phyloP scores from a whole-genome alignment of 2,888 invertebrate species.

The Eupelmus urozonus region DNA sequence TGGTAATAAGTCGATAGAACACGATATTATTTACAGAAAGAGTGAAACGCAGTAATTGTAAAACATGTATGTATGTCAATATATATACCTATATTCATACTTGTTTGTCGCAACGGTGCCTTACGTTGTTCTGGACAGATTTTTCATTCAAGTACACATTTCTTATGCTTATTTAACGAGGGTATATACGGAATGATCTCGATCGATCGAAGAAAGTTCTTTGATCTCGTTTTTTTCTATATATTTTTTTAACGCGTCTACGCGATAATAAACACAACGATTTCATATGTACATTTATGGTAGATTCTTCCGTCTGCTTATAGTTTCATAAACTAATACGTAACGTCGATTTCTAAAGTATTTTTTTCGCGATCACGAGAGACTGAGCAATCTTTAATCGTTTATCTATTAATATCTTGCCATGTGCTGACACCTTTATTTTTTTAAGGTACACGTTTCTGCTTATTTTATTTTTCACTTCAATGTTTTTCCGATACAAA shows the following conservation, averaged over 20 bases:
- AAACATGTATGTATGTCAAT: slow-evolving; percentile 13
- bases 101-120: background rate
- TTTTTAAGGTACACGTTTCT: slow-evolving; percentile 21
- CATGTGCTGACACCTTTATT: slow-evolving; percentile 1
- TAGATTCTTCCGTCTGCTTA: background rate
- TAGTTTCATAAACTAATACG: background rate
- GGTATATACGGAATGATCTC: slow-evolving; percentile 7
- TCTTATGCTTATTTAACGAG: background rate
- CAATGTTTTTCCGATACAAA: slow-evolving; percentile 2
- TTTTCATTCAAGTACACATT: background rate
- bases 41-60: slow-evolving; percentile 15
- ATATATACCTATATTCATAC: slow-evolving; percentile 12
- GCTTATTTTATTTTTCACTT: background rate
- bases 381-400: slow-evolving; percentile 9
- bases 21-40: slow-evolving; percentile 44
- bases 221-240: too few relatives aligned
- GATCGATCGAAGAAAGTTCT: slow-evolving; percentile 12
- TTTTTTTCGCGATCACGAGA: slow-evolving; percentile 18
- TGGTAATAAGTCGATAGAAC: slow-evolving; percentile 41
- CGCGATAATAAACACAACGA: slow-evolving; percentile 41
- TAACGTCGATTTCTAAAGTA: slow-evolving; percentile 28
- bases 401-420: slow-evolving; percentile 27
- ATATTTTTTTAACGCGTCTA: slow-evolving; percentile 37
- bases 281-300: slow-evolving; percentile 35
- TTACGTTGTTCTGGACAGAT: slow-evolving; percentile 2